phyloP scores from a whole-genome alignment of 2,797 vertebrate species.

The Pantherophis vulpinus region DNA sequence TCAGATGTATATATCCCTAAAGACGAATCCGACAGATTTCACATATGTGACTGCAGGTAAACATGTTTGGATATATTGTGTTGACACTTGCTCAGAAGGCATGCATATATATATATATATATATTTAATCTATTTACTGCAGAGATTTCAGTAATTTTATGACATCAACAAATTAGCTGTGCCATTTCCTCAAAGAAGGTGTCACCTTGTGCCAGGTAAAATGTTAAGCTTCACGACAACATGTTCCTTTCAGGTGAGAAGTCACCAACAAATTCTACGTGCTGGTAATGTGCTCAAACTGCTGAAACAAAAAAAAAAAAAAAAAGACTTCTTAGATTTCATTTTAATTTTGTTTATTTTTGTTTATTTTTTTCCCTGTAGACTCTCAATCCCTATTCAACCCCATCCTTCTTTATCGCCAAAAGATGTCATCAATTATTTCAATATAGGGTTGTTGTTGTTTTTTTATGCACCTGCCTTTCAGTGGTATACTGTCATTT shows the following conservation, averaged over 20 bases:
- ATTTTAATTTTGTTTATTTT: background rate
- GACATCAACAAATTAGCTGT: constrained; percentile 65
- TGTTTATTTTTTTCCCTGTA: background rate
- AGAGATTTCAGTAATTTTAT: constrained; percentile 54
- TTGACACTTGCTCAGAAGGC: constrained; percentile 65
- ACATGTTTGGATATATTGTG: constrained; percentile 29
- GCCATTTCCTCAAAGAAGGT: constrained; percentile 59
- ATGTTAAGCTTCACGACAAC: constrained; percentile 48
- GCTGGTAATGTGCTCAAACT: constrained; percentile 14
- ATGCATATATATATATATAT: constrained; percentile 43
- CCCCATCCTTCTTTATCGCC: background rate
- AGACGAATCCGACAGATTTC: constrained; percentile 62
- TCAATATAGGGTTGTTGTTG: background rate
- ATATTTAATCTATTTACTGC: constrained; percentile 58
- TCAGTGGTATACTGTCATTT: background rate
- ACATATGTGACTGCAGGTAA: constrained; percentile 42
- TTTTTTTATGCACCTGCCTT: background rate
- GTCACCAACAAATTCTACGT: constrained; percentile 16
- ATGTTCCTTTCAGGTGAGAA: constrained; percentile 47
- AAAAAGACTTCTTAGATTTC: background rate
- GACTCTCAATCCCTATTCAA: background rate
- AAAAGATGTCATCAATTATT: background rate
- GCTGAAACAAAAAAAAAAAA: background rate
- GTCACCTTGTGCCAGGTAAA: constrained; percentile 44
- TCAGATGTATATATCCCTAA: constrained; percentile 56